A percentile compares a stretch with the other conserved stretches of the same genome.
phyloP scores from a whole-genome alignment of 2,797 vertebrate species.

The Diglossa cyanea region DNA sequence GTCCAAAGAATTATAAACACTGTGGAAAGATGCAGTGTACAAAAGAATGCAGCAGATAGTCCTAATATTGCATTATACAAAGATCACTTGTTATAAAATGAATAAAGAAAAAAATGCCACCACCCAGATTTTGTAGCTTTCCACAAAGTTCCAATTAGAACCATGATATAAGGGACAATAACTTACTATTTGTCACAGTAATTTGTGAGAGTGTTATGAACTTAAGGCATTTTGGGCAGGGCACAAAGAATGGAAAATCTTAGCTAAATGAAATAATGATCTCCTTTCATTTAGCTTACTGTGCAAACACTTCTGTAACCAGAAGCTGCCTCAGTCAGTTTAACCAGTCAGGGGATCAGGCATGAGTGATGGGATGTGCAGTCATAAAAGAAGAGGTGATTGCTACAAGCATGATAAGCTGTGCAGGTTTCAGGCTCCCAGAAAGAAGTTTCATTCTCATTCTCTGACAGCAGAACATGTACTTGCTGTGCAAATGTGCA shows the following conservation, averaged over 20 bases:
- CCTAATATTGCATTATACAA: conserved; percentile 20
- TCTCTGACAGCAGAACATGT: background rate
- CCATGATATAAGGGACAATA: conserved; percentile 33
- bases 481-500: conserved; percentile 1
- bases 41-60: conserved; percentile 42
- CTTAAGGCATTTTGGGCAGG: conserved; percentile 62
- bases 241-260: conserved; percentile 63
- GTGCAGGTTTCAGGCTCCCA: background rate
- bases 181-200: conserved; percentile 19
- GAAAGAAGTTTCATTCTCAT: background rate
- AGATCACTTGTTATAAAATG: conserved; percentile 35
- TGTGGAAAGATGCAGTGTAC: background rate
- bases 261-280: conserved; percentile 64
- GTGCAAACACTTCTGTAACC: conserved; percentile 9
- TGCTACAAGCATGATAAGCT: background rate
- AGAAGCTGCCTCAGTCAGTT: conserved; percentile 32
- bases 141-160: conserved; percentile 19
- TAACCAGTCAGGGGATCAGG: conserved; percentile 13
- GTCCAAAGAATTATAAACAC: background rate
- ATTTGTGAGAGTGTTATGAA: conserved; percentile 52
- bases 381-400: background rate
- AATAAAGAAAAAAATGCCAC: conserved; percentile 5
- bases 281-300: conserved; percentile 61
- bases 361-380: background rate
- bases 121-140: conserved; percentile 42